Base-by-base conservation (phyloP, 35 echinoderm and acorn worm genomes). In the Diadema setosum region DNA sequence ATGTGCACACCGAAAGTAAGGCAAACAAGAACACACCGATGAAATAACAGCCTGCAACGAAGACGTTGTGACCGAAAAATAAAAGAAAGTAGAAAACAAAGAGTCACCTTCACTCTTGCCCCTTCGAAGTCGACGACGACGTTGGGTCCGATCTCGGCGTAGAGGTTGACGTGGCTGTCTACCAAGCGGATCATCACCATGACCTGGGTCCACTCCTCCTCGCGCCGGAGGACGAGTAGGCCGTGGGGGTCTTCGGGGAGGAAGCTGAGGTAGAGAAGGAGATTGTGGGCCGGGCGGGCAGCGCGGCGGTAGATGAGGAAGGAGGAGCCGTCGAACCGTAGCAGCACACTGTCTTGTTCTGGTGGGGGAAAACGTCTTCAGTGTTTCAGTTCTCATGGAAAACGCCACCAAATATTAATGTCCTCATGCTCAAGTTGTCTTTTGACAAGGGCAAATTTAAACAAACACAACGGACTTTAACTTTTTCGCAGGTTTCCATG, bases 251-350 rank as follows among this genome's bases (percentile, higher is more conserved):
- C 35, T 9, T 7, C 41, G 1, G 92, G 70, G 21, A 64, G 40
- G 40, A 98, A 94, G 5, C 85, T 60, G 5, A 98, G 75, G 85
- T 82, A 98, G 6, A 98, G 42, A 20, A 98, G 65, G 42, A 89
- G 41, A 25, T 91, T 88, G 52, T 88, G 94, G 42, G 96, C 84
- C 21, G 96, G 92, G 7, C 33, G 29, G 9, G 65, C 88, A 3
- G 85, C n/a, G 1, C 81, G 84, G 31, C 81, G 87, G 82, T 98
- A 98, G 42, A 90, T 75, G 17, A 98, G 70, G 45, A 91, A 98
- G 2, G 88, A 84, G 3, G 63, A 59, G 15, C 89, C 89, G 59
- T 92, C 81, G 52, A 98, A 98, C 4, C 67, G 42, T 6, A 83
- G 85, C 0, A 91, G 63, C 8, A 67, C 60, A 5, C 31, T 21